A percentile compares a stretch with the other conserved stretches of the same genome.
Evolutionary conservation across 1,140 invertebrate species (phyloP).

Genomic region (Acromyrmex heyeri): DNA sequence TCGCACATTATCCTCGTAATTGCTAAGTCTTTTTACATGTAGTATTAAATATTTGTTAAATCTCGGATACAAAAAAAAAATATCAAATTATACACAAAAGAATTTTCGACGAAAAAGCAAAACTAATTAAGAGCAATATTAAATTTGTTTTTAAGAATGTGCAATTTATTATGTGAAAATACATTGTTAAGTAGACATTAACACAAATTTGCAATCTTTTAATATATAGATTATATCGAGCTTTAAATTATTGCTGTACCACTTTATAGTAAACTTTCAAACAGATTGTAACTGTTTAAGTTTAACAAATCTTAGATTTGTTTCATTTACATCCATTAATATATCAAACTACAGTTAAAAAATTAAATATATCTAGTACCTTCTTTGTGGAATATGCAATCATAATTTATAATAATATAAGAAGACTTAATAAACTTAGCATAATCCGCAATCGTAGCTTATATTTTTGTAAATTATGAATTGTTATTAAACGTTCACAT

Average conservation of each 20-base stretch:
- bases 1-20: background rate
- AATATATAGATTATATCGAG: background rate
- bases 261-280: background rate
- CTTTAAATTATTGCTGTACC: constrained; percentile 34
- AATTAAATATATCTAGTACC: too few relatives aligned
- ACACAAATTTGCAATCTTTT: background rate
- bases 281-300: background rate
- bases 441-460: too few relatives aligned
- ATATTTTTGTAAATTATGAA: too few relatives aligned
- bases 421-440: too few relatives aligned
- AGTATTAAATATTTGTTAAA: background rate
- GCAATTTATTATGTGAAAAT: constrained; percentile 8
- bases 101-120: background rate
- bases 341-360: too few relatives aligned
- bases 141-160: background rate
- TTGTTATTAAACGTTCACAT: too few relatives aligned
- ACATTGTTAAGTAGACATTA: constrained; percentile 3
- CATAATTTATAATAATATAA: too few relatives aligned
- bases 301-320: background rate
- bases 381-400: too few relatives aligned
- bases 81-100: background rate
- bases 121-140: background rate
- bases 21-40: background rate
- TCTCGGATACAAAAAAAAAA: background rate
- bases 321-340: too few relatives aligned